Evolutionary conservation across 2,888 invertebrate genomes (phyloP), one percentile per base, ranked within the genome.

Genomic region (Orchestes rusci): DNA sequence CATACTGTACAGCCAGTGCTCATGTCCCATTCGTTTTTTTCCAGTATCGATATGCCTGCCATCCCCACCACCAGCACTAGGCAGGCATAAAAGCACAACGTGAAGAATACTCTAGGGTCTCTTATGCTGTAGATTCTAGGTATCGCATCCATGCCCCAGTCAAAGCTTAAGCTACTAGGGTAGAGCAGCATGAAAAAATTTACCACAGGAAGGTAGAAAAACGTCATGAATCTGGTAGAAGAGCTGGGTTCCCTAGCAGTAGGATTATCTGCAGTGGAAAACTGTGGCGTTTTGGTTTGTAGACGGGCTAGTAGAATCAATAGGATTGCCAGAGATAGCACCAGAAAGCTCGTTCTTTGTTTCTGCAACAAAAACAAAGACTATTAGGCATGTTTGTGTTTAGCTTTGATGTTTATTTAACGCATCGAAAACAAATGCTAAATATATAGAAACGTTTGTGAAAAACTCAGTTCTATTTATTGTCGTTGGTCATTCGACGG

Each of bases 101-200:
- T 81, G 50, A 80, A 73, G 43, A 88, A 65, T 67, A 92, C 92
- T 53, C 96, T 76, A 3, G 75, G 72, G 67, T 97, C 96, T 58
- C 79, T 72, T 13, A 89, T 57, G 18, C 80, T 77, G 35, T 81
- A 81, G 56, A 97, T 80, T 49, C 89, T 77, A 5, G 94, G 92
- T 59, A 97, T 82, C 1, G 96, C 85, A 59, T 94, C 93, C 96
- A 97, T 96, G 17, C 95, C 94, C 97, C 96, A 97, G 70, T 97
- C 96, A 71, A 95, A 97, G 68, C 94, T 94, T 42, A 97, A 74
- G 56, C 83, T 81, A 57, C 79, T 78, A 4, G 96, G 96, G 67
- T 82, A 90, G 29, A 95, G 66, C 48, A 96, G 73, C 60, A 96
- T 78, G 67, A 82, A 80, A 60, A 92, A 82, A 70, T 96, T 95